phyloP scores from a whole-genome alignment of 2,797 vertebrate species.

The Thunnus albacares region DNA sequence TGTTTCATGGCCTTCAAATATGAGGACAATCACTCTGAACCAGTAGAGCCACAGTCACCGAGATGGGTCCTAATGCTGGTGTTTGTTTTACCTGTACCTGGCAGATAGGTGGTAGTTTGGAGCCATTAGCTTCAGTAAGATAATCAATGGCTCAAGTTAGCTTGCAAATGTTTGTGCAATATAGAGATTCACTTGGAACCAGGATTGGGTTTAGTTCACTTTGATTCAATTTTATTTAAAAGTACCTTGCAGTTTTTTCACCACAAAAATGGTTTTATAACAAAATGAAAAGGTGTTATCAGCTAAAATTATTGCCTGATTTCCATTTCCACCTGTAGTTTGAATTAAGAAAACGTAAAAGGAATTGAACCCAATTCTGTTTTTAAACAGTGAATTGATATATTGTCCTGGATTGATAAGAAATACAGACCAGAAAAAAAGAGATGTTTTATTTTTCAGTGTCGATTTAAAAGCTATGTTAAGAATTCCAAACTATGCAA shows the following conservation, averaged over 20 bases:
- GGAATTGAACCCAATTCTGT: conserved; percentile 54
- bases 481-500: conserved; percentile 91
- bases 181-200: conserved; percentile 55
- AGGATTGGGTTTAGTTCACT: conserved; percentile 50
- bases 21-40: conserved; percentile 58
- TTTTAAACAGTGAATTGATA: conserved; percentile 36
- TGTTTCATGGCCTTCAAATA: conserved; percentile 26
- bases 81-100: conserved; percentile 61
- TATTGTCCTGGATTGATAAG: conserved; percentile 37
- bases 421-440: conserved; percentile 65
- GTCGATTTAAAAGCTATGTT: conserved; percentile 84
- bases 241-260: conserved; percentile 5
- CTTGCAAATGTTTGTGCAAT: conserved; percentile 71
- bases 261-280: not conserved
- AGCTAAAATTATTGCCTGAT: not conserved
- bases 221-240: conserved; percentile 9
- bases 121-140: conserved; percentile 36
- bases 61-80: conserved; percentile 66
- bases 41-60: conserved; percentile 9
- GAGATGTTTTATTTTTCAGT: conserved; percentile 79
- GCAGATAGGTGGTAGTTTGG: conserved; percentile 54
- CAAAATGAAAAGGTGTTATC: not conserved
- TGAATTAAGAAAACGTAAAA: conserved; percentile 18
- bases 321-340: conserved; percentile 7
- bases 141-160: conserved; percentile 52